Conservation (phyloP, 2,797 vertebrate species). For the Gastrophryne carolinensis region DNA sequence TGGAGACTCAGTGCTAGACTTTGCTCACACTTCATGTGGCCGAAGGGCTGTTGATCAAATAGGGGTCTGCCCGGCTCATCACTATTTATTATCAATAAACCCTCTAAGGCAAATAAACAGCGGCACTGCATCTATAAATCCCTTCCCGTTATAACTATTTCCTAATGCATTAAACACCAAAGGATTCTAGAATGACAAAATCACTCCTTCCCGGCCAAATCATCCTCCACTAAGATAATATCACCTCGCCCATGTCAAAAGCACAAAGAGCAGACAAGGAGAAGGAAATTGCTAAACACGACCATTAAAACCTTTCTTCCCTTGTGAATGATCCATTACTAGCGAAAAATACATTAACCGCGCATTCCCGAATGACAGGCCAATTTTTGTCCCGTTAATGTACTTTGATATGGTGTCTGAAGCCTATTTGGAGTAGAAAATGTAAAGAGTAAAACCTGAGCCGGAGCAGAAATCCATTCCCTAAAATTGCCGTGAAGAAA, state of each 20-base stretch:
- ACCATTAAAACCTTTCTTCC: conserved; percentile 15
- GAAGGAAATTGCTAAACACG: conserved; percentile 11
- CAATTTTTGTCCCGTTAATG: conserved; percentile 32
- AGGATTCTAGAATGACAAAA: not conserved
- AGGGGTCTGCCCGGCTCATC: too few species aligned
- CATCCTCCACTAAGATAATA: not conserved
- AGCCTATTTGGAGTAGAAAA: not conserved
- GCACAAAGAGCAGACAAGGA: not conserved
- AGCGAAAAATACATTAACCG: conserved; percentile 6
- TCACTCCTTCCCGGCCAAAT: not conserved
- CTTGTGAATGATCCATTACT: conserved; percentile 3
- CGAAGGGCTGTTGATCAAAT: too few species aligned
- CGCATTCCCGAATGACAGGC: not conserved
- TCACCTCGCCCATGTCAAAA: not conserved
- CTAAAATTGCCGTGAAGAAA: conserved; percentile 22
- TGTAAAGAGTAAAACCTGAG: not conserved
- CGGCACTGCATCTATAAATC: not conserved
- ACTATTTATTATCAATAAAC: not conserved
- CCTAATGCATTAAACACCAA: not conserved
- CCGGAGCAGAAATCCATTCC: conserved; percentile 13
- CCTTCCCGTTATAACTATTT: not conserved
- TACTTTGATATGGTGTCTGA: conserved; percentile 16
- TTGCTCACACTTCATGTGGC: too few species aligned
- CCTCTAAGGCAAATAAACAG: not conserved
- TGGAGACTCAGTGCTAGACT: too few species aligned